A percentile compares a stretch with the other conserved stretches of the same genome.
These are phyloP conservation scores for Lypha dubia DNA, from an alignment of 2,888 invertebrate species.

Conservation along the genomic window DNA sequence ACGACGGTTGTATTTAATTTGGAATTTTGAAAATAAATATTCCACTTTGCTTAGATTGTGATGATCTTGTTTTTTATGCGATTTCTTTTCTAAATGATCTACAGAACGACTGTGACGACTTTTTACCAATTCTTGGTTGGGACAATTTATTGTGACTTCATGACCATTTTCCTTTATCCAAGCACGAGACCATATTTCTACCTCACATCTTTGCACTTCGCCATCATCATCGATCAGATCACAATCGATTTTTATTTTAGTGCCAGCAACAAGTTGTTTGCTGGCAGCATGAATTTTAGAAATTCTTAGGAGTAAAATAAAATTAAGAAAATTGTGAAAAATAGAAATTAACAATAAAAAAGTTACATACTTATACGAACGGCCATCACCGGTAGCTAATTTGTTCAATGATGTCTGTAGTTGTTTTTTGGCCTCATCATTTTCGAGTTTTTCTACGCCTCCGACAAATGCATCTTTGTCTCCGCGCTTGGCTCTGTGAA, in stretches of 20 bases:
- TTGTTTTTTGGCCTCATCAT: constrained; percentile 75
- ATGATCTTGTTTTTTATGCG: constrained; percentile 79
- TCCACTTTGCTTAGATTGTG: constrained; percentile 77
- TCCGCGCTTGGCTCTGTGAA: constrained; percentile 74
- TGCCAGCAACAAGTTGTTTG: constrained; percentile 85
- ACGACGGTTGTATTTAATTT: constrained; percentile 85
- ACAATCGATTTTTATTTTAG: constrained; percentile 85
- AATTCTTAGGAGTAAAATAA: constrained; percentile 75
- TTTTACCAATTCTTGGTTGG: constrained; percentile 76
- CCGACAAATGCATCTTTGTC: constrained; percentile 68
- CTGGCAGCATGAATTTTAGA: constrained; percentile 82
- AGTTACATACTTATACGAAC: constrained; percentile 77
- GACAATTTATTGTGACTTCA: constrained; percentile 83
- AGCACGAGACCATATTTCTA: constrained; percentile 85
- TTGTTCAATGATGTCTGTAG: constrained; percentile 76
- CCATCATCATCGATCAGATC: constrained; percentile 85
- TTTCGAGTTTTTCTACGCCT: constrained; percentile 61
- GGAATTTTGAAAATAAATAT: constrained; percentile 85
- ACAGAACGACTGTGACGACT: constrained; percentile 80
- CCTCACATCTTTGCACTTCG: constrained; percentile 76
- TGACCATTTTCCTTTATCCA: constrained; percentile 84
- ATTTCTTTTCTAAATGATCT: constrained; percentile 80
- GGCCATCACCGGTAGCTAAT: constrained; percentile 78
- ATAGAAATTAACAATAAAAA: background rate
- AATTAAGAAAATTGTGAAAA: background rate